These are phyloP conservation scores for Chelmon rostratus DNA, from an alignment of 2,797 vertebrate genomes.

Conservation along the genomic window DNA sequence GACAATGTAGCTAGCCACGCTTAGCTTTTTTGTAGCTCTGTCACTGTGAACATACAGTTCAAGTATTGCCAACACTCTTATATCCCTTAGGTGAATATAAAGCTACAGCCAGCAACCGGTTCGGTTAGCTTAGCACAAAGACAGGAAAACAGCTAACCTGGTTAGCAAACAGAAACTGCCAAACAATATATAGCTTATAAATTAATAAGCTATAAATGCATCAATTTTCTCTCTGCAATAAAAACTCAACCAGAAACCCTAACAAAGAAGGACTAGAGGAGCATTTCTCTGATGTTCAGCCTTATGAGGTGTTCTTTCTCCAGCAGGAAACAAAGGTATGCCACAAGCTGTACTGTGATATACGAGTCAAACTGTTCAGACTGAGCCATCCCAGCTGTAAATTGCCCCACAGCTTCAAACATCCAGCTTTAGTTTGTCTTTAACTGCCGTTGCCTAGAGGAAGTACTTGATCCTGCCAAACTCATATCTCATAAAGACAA, in stretches of 20 bases:
- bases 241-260: constrained; percentile 3
- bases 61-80: background rate
- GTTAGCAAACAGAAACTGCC: background rate
- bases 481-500: constrained; percentile 48
- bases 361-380: constrained; percentile 34
- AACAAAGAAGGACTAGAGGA: background rate
- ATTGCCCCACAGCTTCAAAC: constrained; percentile 53
- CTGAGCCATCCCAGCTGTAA: constrained; percentile 55
- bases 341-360: constrained; percentile 45
- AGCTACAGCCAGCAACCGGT: background rate
- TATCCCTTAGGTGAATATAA: no score
- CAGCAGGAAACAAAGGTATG: constrained; percentile 9
- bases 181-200: background rate
- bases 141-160: background rate
- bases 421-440: constrained; percentile 36
- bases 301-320: constrained; percentile 18
- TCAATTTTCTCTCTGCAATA: background rate
- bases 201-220: background rate
- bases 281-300: background rate
- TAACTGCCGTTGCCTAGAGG: constrained; percentile 59
- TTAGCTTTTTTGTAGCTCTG: no score
- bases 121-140: constrained; percentile 20
- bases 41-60: no score
- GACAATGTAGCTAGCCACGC: no score
- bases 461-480: constrained; percentile 43